These are phyloP conservation scores for Molossus alvarezi DNA, from an alignment of 2,797 vertebrate species.

Conservation along the genomic window DNA sequence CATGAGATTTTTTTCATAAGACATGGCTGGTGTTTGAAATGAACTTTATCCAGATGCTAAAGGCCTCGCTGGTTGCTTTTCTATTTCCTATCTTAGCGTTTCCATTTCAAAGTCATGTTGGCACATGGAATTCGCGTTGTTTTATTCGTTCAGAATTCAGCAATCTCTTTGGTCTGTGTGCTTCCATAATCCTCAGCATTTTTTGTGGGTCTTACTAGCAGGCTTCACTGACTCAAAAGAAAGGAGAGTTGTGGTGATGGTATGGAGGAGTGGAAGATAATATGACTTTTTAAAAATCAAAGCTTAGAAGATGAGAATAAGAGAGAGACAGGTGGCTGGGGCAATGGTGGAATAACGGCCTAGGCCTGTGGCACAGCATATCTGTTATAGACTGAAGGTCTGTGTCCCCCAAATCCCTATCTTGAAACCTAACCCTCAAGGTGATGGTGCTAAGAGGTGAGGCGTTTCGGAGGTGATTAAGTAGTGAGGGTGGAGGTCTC, in stretches of 20 bases:
- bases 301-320: neutral
- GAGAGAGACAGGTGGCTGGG: neutral
- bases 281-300: neutral
- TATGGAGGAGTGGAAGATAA: neutral
- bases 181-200: neutral
- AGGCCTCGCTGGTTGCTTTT: neutral
- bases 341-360: neutral
- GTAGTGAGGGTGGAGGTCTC: neutral
- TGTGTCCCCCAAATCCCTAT: neutral
- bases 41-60: neutral
- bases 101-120: neutral
- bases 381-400: neutral
- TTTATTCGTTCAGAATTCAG: neutral
- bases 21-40: neutral
- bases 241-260: neutral
- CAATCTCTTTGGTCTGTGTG: neutral
- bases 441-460: neutral
- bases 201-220: slow-evolving; percentile 20
- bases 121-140: neutral
- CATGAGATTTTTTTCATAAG: neutral
- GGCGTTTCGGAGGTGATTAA: neutral
- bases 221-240: neutral
- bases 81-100: slow-evolving; percentile 21
- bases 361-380: neutral
- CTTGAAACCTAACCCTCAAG: neutral